A percentile compares a stretch with the other conserved stretches of the same genome.
phyloP scores from a whole-genome alignment of 2,113 vertebrate genomes.

The Verasper variegatus region DNA sequence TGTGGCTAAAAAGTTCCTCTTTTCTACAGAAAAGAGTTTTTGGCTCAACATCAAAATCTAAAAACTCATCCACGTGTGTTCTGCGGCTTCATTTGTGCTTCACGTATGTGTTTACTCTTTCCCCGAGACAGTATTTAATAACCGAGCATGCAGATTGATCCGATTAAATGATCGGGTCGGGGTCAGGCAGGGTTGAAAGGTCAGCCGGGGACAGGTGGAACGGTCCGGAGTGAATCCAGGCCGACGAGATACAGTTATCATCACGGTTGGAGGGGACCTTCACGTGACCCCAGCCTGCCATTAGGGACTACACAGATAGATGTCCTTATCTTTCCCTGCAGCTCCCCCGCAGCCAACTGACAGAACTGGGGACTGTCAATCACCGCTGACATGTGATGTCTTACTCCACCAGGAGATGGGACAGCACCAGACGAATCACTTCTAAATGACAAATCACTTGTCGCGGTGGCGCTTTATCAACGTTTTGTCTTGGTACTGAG shows the following conservation, averaged over 20 bases:
- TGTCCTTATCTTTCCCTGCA: slow-evolving; percentile 81
- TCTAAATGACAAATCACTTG: slow-evolving; percentile 74
- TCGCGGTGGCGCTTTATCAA: slow-evolving; percentile 44
- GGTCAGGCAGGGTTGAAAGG: slow-evolving; percentile 68
- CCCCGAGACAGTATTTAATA: not conserved
- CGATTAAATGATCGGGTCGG: not conserved
- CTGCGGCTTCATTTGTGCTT: too few relatives aligned
- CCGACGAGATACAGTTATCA: slow-evolving; percentile 68
- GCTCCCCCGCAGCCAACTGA: slow-evolving; percentile 75
- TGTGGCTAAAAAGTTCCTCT: too few relatives aligned
- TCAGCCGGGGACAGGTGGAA: slow-evolving; percentile 46
- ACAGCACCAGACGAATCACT: slow-evolving; percentile 73
- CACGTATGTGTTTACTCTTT: not conserved
- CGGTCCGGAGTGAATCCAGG: slow-evolving; percentile 71
- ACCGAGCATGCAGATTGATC: slow-evolving; percentile 9
- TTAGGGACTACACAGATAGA: slow-evolving; percentile 75
- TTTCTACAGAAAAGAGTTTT: too few relatives aligned
- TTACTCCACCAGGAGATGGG: slow-evolving; percentile 72
- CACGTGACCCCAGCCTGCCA: slow-evolving; percentile 71
- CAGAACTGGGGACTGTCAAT: slow-evolving; percentile 78
- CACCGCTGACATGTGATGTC: slow-evolving; percentile 72
- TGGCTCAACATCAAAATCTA: too few relatives aligned
- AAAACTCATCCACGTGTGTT: too few relatives aligned
- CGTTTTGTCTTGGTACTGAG: slow-evolving; percentile 46
- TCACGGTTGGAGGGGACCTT: slow-evolving; percentile 67